Base-by-base conservation (phyloP, 2,113 vertebrate genomes). In the Cephalopterus ornatus region DNA sequence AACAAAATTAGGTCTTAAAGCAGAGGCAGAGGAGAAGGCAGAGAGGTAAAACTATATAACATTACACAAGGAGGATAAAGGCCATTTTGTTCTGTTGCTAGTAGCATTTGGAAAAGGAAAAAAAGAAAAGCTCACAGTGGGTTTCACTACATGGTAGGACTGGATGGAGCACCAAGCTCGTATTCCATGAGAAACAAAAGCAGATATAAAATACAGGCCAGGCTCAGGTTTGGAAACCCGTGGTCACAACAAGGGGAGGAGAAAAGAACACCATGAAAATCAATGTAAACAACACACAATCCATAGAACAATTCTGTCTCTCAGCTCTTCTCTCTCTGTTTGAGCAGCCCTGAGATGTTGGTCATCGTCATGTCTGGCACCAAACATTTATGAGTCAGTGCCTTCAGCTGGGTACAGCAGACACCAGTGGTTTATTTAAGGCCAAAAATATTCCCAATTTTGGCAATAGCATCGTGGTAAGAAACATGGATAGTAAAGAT, bases 1-100 rank as follows among this genome's bases (percentile, higher is more conserved):
- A 71, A 21, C 33, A 80, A 93, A 92, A 88, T 83, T 66, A 67
- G 59, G 47, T 89, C 92, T 83, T 86, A 72, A 86, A 95, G 79
- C 50, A 73, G 42, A 80, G 50, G 82, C 1, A 70, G 55, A 89
- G 74, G 58, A 90, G 73, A 87, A 83, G 35, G 84, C 46, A 67
- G 53, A 80, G 41, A 61, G 44, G 55, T 72, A 74, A 67, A 85
- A 67, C 72, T 80, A 8, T 32, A 37, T 37, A 52, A 42, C 53
- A 28, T 68, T 61, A 75, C 47, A 76, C 18, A n/a, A n/a, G 55
- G 71, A 93, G 77, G 67, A 74, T 76, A 26, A 88, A 92, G 42
- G 30, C 50, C 65, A 39, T 77, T 90, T 83, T 83, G 76, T 70
- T 72, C 50, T 44, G 27, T 37, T 90, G 30, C 42, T 80, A 37